Evolutionary conservation across 2,797 vertebrate genomes (phyloP).

Genomic region (Gambelia wislizenii): DNA sequence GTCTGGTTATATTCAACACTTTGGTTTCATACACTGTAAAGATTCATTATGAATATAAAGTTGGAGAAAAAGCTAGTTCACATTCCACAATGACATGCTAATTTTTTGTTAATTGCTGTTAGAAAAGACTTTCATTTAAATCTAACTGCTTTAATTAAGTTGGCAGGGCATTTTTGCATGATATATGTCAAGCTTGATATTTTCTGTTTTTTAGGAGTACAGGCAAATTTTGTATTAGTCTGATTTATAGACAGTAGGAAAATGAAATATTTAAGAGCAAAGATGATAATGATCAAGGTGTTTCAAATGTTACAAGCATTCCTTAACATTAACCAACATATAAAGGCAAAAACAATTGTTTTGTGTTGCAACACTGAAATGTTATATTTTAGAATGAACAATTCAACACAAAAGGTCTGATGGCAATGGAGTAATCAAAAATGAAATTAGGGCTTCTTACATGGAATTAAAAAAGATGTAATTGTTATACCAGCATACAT

Average conservation of each 20-base stretch:
- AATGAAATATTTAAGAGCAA: not conserved
- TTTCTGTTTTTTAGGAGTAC: slow-evolving; percentile 26
- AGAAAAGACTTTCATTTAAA: slow-evolving; percentile 32
- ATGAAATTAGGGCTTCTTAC: not conserved
- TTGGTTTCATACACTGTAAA: slow-evolving; percentile 23
- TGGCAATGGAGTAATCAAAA: not conserved
- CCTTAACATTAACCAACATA: slow-evolving; percentile 11
- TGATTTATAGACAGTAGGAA: not conserved
- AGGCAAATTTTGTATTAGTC: not conserved
- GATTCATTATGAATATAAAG: slow-evolving; percentile 23
- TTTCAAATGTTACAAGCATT: not conserved
- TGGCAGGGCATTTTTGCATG: slow-evolving; percentile 23
- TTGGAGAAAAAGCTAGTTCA: slow-evolving; percentile 10
- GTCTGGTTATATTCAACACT: slow-evolving; percentile 16
- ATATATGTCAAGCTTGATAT: slow-evolving; percentile 33
- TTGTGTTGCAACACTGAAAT: not conserved
- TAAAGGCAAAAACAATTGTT: not conserved
- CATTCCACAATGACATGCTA: slow-evolving; percentile 37
- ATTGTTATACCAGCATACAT: not conserved
- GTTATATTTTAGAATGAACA: not conserved
- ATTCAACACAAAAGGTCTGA: slow-evolving; percentile 11
- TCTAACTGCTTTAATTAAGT: slow-evolving; percentile 51
- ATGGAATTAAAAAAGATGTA: slow-evolving; percentile 1
- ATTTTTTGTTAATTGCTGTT: slow-evolving; percentile 30
- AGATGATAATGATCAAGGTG: not conserved